Percentiles rank a stretch among this genome's conserved stretches.
These are phyloP conservation scores for Pseudopodoces humilis DNA, from an alignment of 2,113 vertebrate genomes.

Conservation along the genomic window DNA sequence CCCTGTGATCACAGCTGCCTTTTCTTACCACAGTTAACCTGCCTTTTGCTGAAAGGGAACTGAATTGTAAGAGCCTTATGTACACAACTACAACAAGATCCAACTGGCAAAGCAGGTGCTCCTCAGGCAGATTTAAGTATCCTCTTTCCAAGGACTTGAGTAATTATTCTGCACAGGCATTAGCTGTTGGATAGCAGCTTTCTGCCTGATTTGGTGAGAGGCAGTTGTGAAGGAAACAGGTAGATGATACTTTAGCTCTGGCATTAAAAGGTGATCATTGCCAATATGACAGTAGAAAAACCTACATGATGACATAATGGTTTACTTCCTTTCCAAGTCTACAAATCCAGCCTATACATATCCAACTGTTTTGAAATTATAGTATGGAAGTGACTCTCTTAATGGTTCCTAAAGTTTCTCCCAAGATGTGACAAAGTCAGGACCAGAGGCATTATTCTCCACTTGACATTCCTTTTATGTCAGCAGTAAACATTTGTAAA, in stretches of 20 bases:
- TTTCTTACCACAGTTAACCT: background rate
- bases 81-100: background rate
- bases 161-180: background rate
- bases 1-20: background rate
- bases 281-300: background rate
- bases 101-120: background rate
- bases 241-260: background rate
- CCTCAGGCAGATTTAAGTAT: background rate
- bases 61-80: background rate
- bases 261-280: background rate
- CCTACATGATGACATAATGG: background rate
- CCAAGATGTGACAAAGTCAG: background rate
- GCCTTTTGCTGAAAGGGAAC: background rate
- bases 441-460: background rate
- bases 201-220: background rate
- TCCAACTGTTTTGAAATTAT: background rate
- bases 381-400: background rate
- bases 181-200: background rate
- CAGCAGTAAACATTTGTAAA: slow-evolving; percentile 1
- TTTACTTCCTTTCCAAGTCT: background rate
- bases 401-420: background rate
- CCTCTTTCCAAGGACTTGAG: background rate
- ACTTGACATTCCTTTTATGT: slow-evolving; percentile 19
- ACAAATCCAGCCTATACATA: background rate
- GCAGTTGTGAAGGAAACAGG: background rate